phyloP scores from a whole-genome alignment of 2,888 invertebrate genomes.

The Deilephila elpenor region DNA sequence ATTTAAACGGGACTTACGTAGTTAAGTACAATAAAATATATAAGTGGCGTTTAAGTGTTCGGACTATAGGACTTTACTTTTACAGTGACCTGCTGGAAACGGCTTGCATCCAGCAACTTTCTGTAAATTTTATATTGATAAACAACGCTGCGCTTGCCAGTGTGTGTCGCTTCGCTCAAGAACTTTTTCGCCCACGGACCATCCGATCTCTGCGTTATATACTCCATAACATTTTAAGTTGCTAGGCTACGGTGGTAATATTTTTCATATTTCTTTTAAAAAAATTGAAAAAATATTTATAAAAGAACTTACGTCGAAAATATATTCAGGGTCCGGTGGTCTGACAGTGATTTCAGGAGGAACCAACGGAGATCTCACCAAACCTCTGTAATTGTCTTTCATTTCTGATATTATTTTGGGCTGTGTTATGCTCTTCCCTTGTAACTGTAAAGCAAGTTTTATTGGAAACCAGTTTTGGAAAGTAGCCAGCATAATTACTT shows the following conservation, averaged over 20 bases:
- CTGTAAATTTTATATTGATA: too few species aligned
- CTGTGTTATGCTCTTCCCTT: slow-evolving; percentile 62
- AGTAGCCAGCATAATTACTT: neutral
- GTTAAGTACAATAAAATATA: too few species aligned
- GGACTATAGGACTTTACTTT: too few species aligned
- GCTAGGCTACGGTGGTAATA: neutral
- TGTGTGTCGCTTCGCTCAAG: too few species aligned
- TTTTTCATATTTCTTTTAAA: neutral
- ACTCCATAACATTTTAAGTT: neutral
- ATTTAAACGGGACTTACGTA: too few species aligned
- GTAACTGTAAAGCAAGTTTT: slow-evolving; percentile 59
- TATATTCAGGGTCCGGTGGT: slow-evolving; percentile 73
- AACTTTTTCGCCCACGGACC: too few species aligned
- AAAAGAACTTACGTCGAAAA: slow-evolving; percentile 67
- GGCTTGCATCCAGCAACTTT: too few species aligned
- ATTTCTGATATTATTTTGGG: slow-evolving; percentile 70
- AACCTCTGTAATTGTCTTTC: slow-evolving; percentile 71
- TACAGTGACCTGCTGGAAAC: too few species aligned
- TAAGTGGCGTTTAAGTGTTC: too few species aligned
- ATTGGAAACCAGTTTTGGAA: neutral
- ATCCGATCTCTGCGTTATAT: too few species aligned
- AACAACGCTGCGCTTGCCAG: too few species aligned
- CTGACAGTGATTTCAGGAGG: slow-evolving; percentile 65
- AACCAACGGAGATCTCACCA: slow-evolving; percentile 54
- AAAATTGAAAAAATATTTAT: neutral